A percentile compares a stretch with the other conserved stretches of the same genome.
phyloP scores from a whole-genome alignment of 2,888 invertebrate genomes.

The Malacosoma neustria region DNA sequence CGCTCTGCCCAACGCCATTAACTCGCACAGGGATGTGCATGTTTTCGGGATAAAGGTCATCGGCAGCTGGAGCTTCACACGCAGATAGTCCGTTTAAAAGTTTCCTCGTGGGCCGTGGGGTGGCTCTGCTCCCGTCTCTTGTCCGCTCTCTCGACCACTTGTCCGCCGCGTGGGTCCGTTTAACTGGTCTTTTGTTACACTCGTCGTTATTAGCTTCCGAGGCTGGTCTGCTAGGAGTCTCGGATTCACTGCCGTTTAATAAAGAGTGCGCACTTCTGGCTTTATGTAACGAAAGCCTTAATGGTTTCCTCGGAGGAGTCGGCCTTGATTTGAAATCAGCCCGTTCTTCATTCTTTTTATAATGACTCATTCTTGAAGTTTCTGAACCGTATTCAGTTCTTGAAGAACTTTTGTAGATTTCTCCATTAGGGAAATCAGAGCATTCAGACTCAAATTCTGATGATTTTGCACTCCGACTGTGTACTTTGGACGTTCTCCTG shows the following conservation, averaged over 20 bases:
- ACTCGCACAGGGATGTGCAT: conserved; percentile 28
- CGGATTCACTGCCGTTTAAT: conserved; percentile 55
- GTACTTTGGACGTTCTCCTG: conserved; percentile 55
- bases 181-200: conserved; percentile 74
- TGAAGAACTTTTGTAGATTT: conserved; percentile 51
- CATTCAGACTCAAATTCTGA: conserved; percentile 87
- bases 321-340: conserved; percentile 76
- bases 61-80: conserved; percentile 48
- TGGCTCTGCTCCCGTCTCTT: conserved; percentile 44
- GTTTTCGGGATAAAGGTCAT: conserved; percentile 50
- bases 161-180: conserved; percentile 69
- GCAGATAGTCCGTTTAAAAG: conserved; percentile 36
- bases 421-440: conserved; percentile 66
- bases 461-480: conserved; percentile 80
- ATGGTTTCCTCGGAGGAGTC: conserved; percentile 89
- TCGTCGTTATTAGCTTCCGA: conserved; percentile 34
- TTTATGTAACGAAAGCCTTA: conserved; percentile 87
- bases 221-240: conserved; percentile 44
- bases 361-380: conserved; percentile 53
- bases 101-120: conserved; percentile 48
- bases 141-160: conserved; percentile 38
- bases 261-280: conserved; percentile 88
- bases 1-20: conserved; percentile 23
- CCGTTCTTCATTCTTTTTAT: conserved; percentile 54
- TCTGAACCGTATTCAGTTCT: conserved; percentile 76